A percentile compares a stretch with the other conserved stretches of the same genome.
Evolutionary conservation across 2,113 vertebrate species (phyloP).

Genomic region (Thalassoma bifasciatum): DNA sequence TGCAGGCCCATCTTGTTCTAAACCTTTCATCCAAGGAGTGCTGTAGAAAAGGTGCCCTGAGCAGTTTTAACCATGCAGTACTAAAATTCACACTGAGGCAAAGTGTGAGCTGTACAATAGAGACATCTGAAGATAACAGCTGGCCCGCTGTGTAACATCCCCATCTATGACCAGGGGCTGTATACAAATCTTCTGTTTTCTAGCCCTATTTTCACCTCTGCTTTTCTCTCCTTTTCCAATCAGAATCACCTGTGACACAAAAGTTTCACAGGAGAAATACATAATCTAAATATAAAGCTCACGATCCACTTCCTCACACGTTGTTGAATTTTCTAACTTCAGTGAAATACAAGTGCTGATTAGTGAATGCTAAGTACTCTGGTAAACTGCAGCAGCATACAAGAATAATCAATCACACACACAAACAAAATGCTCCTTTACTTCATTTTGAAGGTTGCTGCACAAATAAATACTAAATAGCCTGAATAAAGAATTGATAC

Average conservation of each 20-base stretch:
- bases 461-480: conserved; percentile 41
- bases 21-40: conserved; percentile 69
- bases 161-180: conserved; percentile 19
- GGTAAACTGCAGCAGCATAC: conserved; percentile 17
- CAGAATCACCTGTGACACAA: not conserved
- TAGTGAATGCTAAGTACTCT: conserved; percentile 1
- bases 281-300: conserved; percentile 17
- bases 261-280: not conserved
- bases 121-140: conserved; percentile 20
- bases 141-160: conserved; percentile 5
- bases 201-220: not conserved
- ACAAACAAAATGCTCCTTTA: conserved; percentile 48
- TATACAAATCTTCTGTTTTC: conserved; percentile 1
- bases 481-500: conserved; percentile 61
- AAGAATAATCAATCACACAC: conserved; percentile 60
- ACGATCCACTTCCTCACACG: not conserved
- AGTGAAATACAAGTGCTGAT: conserved; percentile 12
- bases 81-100: conserved; percentile 34
- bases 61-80: conserved; percentile 50
- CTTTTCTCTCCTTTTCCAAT: not conserved
- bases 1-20: conserved; percentile 62
- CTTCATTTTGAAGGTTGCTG: conserved; percentile 50
- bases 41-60: conserved; percentile 40
- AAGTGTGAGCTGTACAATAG: conserved; percentile 20
- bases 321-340: not conserved